A percentile compares a stretch with the other conserved stretches of the same genome.
Conservation (phyloP, 1,140 invertebrate species). For the Aphelenchoides fujianensis region DNA sequence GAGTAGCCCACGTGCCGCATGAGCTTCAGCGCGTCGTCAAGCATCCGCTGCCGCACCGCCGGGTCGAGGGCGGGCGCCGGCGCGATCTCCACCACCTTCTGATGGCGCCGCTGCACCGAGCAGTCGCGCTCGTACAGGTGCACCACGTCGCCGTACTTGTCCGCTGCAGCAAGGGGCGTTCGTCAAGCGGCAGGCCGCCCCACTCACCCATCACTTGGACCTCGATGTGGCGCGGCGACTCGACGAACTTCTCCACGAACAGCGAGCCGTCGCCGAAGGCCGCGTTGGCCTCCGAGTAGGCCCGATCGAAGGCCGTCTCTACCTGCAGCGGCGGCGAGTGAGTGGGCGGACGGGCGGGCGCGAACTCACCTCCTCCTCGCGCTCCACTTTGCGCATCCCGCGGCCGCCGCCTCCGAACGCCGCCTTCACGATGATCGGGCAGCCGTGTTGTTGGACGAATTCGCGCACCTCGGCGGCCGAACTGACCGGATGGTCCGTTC, state of each 20-base stretch:
- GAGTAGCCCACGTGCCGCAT: conserved; percentile 89
- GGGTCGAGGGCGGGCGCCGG: conserved; percentile 82
- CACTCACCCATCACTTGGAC: conserved; percentile 83
- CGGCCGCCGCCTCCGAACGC: conserved; percentile 95
- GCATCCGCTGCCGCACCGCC: conserved; percentile 77
- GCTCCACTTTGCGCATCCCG: conserved; percentile 92
- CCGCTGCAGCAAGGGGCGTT: conserved; percentile 65
- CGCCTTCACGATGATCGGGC: conserved; percentile 98
- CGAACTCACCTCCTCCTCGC: conserved; percentile 72
- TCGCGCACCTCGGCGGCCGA: conserved; percentile 81
- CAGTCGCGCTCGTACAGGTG: conserved; percentile 97
- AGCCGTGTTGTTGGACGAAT: conserved; percentile 86
- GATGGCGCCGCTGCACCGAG: conserved; percentile 93
- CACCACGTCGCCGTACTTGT: conserved; percentile 88
- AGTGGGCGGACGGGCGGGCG: not conserved
- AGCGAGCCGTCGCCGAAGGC: conserved; percentile 97
- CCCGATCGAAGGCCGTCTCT: conserved; percentile 82
- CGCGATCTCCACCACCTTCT: conserved; percentile 95
- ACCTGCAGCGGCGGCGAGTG: conserved; percentile 70
- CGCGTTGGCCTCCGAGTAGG: conserved; percentile 86
- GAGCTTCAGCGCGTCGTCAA: conserved; percentile 81
- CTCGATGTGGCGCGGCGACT: conserved; percentile 94
- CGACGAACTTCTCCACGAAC: conserved; percentile 98
- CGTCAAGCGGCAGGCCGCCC: not conserved
- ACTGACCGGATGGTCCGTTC: conserved; percentile 84